Evolutionary conservation across 1,140 invertebrate species (phyloP).

Genomic region (Brachionus sp.): DNA sequence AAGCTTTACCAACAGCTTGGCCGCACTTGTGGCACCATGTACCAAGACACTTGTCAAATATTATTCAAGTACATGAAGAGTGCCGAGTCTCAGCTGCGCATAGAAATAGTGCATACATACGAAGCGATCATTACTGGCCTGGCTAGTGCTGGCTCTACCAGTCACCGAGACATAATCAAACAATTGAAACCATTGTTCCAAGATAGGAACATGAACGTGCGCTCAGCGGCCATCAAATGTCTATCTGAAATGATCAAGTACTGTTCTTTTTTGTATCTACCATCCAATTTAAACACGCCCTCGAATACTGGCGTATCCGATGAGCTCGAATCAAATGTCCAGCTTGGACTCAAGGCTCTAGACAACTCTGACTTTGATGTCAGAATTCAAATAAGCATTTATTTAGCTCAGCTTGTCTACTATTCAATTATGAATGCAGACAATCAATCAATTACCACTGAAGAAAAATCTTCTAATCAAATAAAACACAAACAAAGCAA

Average conservation of each 20-base stretch:
- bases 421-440: conserved; percentile 63
- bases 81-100: conserved; percentile 88
- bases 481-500: neutral
- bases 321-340: conserved; percentile 82
- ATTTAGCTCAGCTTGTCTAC: conserved; percentile 79
- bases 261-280: conserved; percentile 32
- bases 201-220: conserved; percentile 82
- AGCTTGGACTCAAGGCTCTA: conserved; percentile 81
- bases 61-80: conserved; percentile 84
- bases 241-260: conserved; percentile 27
- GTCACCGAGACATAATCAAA: conserved; percentile 89
- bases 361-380: conserved; percentile 93
- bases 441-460: neutral
- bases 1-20: conserved; percentile 87
- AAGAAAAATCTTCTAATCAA: neutral
- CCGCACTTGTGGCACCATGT: conserved; percentile 94
- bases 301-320: neutral
- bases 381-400: conserved; percentile 80
- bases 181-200: conserved; percentile 76
- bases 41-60: conserved; percentile 92
- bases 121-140: conserved; percentile 81
- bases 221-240: conserved; percentile 74
- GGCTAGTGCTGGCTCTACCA: conserved; percentile 76
- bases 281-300: neutral
- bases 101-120: conserved; percentile 92